phyloP scores from a whole-genome alignment of 2,888 invertebrate species.

The Melieria picta region DNA sequence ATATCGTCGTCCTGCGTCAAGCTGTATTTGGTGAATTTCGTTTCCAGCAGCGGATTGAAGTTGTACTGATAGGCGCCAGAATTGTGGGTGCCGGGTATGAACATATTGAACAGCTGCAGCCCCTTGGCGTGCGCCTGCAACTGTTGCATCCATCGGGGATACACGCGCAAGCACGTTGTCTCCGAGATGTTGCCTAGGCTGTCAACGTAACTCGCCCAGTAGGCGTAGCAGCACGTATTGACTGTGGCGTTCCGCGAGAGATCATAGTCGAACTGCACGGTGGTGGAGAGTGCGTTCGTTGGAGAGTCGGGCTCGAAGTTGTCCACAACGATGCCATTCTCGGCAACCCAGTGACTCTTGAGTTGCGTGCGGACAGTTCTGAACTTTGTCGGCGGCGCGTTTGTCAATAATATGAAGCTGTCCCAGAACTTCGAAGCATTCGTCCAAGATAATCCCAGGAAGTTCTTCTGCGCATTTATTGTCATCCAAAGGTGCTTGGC shows the following conservation, averaged over 20 bases:
- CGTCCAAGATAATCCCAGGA: slow-evolving; percentile 63
- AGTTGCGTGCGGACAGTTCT: slow-evolving; percentile 42
- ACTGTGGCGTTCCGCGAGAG: slow-evolving; percentile 56
- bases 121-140: slow-evolving; percentile 65
- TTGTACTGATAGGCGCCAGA: slow-evolving; percentile 70
- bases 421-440: slow-evolving; percentile 55
- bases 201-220: slow-evolving; percentile 63
- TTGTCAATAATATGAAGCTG: slow-evolving; percentile 59
- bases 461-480: slow-evolving; percentile 61
- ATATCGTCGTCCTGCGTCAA: slow-evolving; percentile 71
- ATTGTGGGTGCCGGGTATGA: slow-evolving; percentile 79
- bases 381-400: slow-evolving; percentile 56
- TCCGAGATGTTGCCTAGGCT: slow-evolving; percentile 58
- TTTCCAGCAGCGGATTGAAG: slow-evolving; percentile 62
- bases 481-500: slow-evolving; percentile 56
- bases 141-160: slow-evolving; percentile 72
- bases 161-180: slow-evolving; percentile 67
- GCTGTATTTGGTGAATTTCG: slow-evolving; percentile 67
- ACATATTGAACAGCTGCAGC: slow-evolving; percentile 68
- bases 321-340: slow-evolving; percentile 56
- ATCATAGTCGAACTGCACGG: slow-evolving; percentile 58
- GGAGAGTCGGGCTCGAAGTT: slow-evolving; percentile 54
- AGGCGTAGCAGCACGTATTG: slow-evolving; percentile 62
- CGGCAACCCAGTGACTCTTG: slow-evolving; percentile 56
- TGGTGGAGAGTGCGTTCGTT: slow-evolving; percentile 62